Base-by-base conservation (phyloP, 1,140 invertebrate species). In the Solenopsis invicta region DNA sequence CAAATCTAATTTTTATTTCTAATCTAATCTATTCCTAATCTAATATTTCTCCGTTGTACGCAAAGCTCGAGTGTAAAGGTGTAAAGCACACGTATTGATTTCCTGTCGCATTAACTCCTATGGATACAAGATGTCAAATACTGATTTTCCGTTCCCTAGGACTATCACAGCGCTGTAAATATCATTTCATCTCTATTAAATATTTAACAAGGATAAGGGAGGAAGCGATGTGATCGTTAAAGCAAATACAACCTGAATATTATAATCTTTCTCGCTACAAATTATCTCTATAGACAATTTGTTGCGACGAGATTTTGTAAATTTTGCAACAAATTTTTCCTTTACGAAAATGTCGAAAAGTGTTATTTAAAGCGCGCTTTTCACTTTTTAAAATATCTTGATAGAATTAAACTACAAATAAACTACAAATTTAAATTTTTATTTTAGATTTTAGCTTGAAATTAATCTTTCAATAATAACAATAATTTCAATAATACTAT, bases 61-160 rank as follows among this genome's bases (percentile, higher is more conserved):
- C 41, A 41, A 4, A 41, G 41, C 41, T 41, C 41, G 8, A 41
- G 41, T 66, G 16, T 1, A 66, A 41, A 66, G 9, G 62, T 66
- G 37, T 67, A 29, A 29, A 29, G 29, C 29, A 29, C 41, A 4
- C 10, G 48, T 71, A 71, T 48, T 71, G 67, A 71, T 71, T 71
- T 71, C 13, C 6, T 24, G 13, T 16, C 21, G 13, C 13, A 48
- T 48, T 71, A 48, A 48, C 12, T 71, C 66, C 18, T 24, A 48
- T 2, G n/a, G 13, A 64, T 18, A 18, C 13, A 34, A 29, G 61
- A 29, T 29, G 29, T 29, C 29, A 29, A 29, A 29, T 29, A 29
- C 29, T 29, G 29, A 29, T 29, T 29, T 29, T 29, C 29, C 29
- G 29, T 29, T 29, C 29, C 1, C 29, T 29, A 1, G 0, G 29